A percentile compares a stretch with the other conserved stretches of the same genome.
These are phyloP conservation scores for Zaprionus inermis DNA, from an alignment of 1,140 invertebrate species.

Conservation along the genomic window DNA sequence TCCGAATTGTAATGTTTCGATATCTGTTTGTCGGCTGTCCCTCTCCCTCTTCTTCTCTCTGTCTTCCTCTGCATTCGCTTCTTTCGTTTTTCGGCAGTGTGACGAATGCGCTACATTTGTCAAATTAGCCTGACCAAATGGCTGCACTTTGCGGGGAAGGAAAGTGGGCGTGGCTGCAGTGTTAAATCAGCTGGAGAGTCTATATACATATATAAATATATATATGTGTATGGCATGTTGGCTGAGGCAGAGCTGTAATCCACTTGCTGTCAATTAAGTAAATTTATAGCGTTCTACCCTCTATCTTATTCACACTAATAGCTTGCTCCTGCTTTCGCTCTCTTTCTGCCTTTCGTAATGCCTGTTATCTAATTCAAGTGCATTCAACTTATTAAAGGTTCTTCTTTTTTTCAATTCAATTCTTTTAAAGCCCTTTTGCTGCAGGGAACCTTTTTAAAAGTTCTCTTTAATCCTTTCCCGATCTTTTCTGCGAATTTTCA, in stretches of 20 bases:
- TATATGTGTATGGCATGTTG: neutral
- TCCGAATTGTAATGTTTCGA: slow-evolving; percentile 59
- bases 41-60: neutral
- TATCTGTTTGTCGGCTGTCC: slow-evolving; percentile 22
- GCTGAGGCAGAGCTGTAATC: slow-evolving; percentile 56
- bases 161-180: slow-evolving; percentile 28
- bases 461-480: neutral
- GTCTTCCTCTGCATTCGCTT: slow-evolving; percentile 1
- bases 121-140: slow-evolving; percentile 71
- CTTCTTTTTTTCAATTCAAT: neutral
- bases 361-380: neutral
- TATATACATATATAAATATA: neutral
- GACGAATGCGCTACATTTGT: slow-evolving; percentile 73
- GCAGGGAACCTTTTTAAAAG: too few relatives aligned
- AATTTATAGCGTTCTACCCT: slow-evolving; percentile 54
- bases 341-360: neutral
- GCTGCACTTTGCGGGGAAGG: slow-evolving; percentile 15
- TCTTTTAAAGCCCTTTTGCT: too few relatives aligned
- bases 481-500: neutral
- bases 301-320: neutral
- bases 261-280: slow-evolving; percentile 63
- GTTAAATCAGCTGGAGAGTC: slow-evolving; percentile 9
- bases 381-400: neutral
- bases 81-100: slow-evolving; percentile 37
- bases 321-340: neutral